A percentile compares a stretch with the other conserved stretches of the same genome.
Evolutionary conservation across 2,113 vertebrate species (phyloP).

Genomic region (Grammomys dolichurus): DNA sequence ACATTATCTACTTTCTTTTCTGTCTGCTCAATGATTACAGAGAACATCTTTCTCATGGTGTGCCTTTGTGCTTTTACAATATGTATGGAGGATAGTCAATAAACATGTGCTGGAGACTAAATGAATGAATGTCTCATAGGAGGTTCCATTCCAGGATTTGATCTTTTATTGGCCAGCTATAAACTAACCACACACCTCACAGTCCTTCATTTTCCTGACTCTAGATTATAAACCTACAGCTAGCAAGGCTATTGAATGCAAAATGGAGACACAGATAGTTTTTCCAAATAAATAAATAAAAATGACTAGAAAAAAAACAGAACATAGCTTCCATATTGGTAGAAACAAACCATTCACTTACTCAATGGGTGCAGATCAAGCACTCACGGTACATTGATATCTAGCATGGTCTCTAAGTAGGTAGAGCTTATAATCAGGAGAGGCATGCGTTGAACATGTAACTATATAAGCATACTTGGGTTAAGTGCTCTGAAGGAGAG

Average conservation of each 20-base stretch:
- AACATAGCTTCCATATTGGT: neutral
- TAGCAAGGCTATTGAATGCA: conserved; percentile 37
- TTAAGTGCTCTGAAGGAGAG: conserved; percentile 47
- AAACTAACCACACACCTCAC: neutral
- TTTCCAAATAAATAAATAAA: neutral
- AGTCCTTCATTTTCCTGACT: conserved; percentile 27
- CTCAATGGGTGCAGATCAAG: neutral
- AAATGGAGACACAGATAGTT: neutral
- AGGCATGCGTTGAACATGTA: conserved; percentile 27
- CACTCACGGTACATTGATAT: neutral
- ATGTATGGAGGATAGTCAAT: neutral
- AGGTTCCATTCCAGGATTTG: conserved; percentile 42
- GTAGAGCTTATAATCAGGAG: neutral
- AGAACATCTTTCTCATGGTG: neutral
- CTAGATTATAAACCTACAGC: conserved; percentile 52
- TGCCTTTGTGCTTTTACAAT: neutral
- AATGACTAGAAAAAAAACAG: neutral
- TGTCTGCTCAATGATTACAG: neutral
- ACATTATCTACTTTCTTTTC: neutral
- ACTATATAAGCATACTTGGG: conserved; percentile 1
- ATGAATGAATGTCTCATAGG: conserved; percentile 22
- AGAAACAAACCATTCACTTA: neutral
- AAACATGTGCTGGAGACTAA: conserved; percentile 49
- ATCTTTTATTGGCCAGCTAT: conserved; percentile 13
- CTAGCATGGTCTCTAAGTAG: neutral